phyloP scores from a whole-genome alignment of 2,113 vertebrate genomes.

The Vidua macroura region DNA sequence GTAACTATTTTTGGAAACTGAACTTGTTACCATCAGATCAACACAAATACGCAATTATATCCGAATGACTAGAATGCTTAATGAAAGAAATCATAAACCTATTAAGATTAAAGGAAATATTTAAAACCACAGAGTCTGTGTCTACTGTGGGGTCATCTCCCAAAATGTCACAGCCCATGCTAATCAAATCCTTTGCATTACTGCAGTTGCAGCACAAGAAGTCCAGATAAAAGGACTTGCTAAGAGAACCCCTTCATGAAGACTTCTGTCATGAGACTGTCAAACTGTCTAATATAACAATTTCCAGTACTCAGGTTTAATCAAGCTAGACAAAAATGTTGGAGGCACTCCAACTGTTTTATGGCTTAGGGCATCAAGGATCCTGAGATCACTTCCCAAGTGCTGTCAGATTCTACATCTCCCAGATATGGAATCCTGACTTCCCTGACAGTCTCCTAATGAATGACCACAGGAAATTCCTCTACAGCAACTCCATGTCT shows the following conservation, averaged over 20 bases:
- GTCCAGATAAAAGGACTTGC: background rate
- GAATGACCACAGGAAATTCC: conserved; percentile 18
- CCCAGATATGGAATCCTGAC: background rate
- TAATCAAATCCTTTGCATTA: background rate
- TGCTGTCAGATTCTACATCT: background rate
- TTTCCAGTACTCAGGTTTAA: conserved; percentile 6
- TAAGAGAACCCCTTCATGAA: background rate
- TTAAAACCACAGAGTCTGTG: background rate
- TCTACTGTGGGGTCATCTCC: background rate
- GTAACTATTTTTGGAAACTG: background rate
- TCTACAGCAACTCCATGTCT: background rate
- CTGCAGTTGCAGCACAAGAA: background rate
- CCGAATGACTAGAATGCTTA: background rate
- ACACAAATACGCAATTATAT: background rate
- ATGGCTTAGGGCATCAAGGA: background rate
- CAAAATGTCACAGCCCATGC: background rate
- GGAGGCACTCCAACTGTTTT: conserved; percentile 4
- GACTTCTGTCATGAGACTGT: background rate
- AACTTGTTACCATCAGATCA: background rate
- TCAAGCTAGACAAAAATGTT: background rate
- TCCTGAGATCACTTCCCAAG: background rate
- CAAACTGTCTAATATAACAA: background rate
- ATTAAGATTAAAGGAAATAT: background rate
- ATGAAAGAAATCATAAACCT: background rate
- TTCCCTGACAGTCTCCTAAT: background rate